Base-by-base conservation (phyloP, 1,140 invertebrate genomes). In the Drosophila lini region DNA sequence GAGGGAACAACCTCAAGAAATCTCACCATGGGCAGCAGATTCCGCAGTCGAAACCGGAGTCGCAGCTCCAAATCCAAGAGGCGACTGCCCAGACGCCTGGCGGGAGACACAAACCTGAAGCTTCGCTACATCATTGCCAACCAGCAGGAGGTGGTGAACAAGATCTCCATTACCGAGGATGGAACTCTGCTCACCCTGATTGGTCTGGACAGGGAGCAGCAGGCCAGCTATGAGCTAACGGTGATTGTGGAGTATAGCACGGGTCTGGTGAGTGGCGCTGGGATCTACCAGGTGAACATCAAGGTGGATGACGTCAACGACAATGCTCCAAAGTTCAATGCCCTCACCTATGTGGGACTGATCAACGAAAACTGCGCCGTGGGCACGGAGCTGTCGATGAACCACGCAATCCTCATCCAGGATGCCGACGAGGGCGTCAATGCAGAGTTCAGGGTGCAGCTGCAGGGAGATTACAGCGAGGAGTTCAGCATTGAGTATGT, bases 271-370 rank as follows among this genome's bases (percentile, higher is more conserved):
- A 94, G 94, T 63, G 95, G 95, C 5, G 94, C 95, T 31, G 95
- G 95, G 4, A 95, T 96, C 48, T 96, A 96, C 83, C 96, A 96
- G 94, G 94, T 98, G 2, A 95, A 94, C 9, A 94, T 98, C 13
- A 93, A 95, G 32, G 96, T 98, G 0, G 95, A 97, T 55, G 97
- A 98, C 91, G 96, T 97, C 58, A 98, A 98, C 90, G 97, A 98
- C 89, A 97, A 98, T 91, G 94, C 97, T 5, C 98, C 98, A 11
- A 92, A 95, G 58, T 98, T 98, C 92, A 94, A 96, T 47, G 93
- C 94, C 13, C 80, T 93, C 3, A 90, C 92, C 6, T 98, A 98
- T 91, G 95, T 96, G 89, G 96, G 97, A 0, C 94, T 94, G 47
- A 95, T 99, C 8, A 93, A 93, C 28, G 98, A 98, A 93, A 97